phyloP scores from a whole-genome alignment of 53 echinoderm and acorn worm genomes.

The Luidia sarsii region DNA sequence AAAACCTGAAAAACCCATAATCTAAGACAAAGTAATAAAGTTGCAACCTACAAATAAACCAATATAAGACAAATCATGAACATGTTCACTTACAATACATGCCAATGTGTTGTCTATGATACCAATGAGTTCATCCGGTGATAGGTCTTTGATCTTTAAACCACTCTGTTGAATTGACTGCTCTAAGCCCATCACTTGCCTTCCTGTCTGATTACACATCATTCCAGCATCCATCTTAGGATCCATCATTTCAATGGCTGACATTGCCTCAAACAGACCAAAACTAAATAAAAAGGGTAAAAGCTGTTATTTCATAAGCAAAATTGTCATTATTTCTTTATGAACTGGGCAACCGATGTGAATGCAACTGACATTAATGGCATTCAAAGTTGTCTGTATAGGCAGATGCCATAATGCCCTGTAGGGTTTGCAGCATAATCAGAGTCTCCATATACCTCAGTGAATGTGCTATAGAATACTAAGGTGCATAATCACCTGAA shows the following conservation, averaged over 20 bases:
- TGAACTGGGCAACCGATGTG: too few species aligned
- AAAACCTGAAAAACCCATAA: too few species aligned
- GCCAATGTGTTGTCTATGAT: constrained; percentile 94
- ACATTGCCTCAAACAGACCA: constrained; percentile 99
- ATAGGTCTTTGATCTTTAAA: constrained; percentile 74
- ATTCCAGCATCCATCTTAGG: constrained; percentile 99
- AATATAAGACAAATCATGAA: neutral
- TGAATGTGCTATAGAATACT: too few species aligned
- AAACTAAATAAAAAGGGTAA: too few species aligned
- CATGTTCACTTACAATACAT: constrained; percentile 87
- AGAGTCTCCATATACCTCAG: too few species aligned
- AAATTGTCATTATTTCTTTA: too few species aligned
- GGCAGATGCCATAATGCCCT: too few species aligned
- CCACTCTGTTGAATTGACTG: constrained; percentile 80
- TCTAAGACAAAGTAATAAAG: too few species aligned
- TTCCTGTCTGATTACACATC: constrained; percentile 90
- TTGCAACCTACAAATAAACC: neutral
- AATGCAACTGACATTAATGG: too few species aligned
- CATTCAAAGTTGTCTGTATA: neutral
- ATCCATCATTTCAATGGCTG: constrained; percentile 99
- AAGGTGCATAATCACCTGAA: too few species aligned
- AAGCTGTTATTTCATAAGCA: too few species aligned
- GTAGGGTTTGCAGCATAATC: too few species aligned
- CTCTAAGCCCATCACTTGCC: constrained; percentile 85
- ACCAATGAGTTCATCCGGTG: constrained; percentile 81